Evolutionary conservation across 2,113 vertebrate species (phyloP), one percentile per base, ranked within the genome.

Genomic region (Hippocampus barbouri): DNA sequence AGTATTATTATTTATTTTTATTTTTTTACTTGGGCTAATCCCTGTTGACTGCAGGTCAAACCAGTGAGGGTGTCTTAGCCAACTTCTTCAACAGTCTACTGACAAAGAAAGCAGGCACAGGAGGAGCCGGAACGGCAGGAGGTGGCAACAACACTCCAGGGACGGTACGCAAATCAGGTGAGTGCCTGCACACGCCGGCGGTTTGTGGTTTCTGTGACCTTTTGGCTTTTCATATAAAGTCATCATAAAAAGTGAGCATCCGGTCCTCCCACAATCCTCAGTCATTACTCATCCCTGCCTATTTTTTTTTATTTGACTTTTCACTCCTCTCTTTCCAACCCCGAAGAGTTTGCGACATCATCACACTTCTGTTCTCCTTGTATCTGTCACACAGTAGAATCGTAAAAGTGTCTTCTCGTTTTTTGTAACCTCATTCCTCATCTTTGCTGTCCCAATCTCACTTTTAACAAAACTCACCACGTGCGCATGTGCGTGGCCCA

Each of bases 1-100:
- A 45, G 4, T 12, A 45, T 12, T 2, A 2, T n/a, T 53, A 20
- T 63, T 72, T 62, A 1, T 21, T 8, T 3, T 9, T 25, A n/a
- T 34, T 4, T 30, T 60, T 60, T 30, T 18, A 34, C 27, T 8
- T 14, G 11, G 25, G 10, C 40, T 14, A 6, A 30, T 38, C 9
- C 15, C 23, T 15, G 16, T 70, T 59, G 83, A 34, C 80, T 96
- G 91, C 94, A 90, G 97, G 97, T 91, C 96, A 98, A 84, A 97
- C 97, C 73, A 99, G 95, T 51, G 97, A 99, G 91, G 97, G 97
- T 5, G 97, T 99, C 69, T 89, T 99, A 86, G 97, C 97, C 68
- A 99, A 99, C 84, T 99, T 99, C 91, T 99, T 99, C 86, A 99
- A 99, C 84, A 99, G 97, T 79, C 93, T 99, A 78, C 86, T 99